Evolutionary conservation across 2,797 vertebrate genomes (phyloP).

Genomic region (Eurystomus glaucurus): DNA sequence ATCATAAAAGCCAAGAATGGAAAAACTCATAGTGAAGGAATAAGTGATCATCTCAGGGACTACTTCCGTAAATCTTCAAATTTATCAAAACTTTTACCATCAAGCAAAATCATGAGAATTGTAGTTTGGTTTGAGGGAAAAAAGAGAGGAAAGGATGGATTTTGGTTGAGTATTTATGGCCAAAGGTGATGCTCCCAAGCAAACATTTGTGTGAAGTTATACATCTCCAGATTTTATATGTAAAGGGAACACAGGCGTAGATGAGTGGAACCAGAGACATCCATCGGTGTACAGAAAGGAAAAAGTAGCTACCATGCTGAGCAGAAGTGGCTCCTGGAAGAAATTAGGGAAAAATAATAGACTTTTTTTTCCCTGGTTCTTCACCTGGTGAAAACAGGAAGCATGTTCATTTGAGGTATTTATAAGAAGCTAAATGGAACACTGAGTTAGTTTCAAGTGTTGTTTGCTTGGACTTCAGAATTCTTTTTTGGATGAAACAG

Average conservation of each 20-base stretch:
- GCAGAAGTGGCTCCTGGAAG: not conserved
- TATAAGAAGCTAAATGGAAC: not conserved
- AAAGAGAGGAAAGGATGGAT: not conserved
- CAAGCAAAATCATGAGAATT: not conserved
- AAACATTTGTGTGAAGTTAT: not conserved
- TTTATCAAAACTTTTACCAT: not conserved
- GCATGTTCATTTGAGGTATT: not conserved
- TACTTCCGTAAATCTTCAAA: not conserved
- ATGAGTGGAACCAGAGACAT: not conserved
- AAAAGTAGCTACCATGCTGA: not conserved
- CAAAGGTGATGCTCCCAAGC: not conserved
- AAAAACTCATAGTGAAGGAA: not conserved
- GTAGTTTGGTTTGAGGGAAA: not conserved
- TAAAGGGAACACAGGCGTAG: not conserved
- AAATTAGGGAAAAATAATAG: not conserved
- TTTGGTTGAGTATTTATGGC: not conserved
- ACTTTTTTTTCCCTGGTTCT: not conserved
- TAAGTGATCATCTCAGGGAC: not conserved
- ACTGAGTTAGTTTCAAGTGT: not conserved
- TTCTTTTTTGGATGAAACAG: not conserved
- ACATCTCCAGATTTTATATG: not conserved
- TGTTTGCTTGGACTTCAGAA: not conserved
- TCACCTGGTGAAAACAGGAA: not conserved
- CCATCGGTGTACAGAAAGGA: not conserved
- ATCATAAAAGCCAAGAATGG: not conserved